Evolutionary conservation across 37 sponge, comb jelly and placozoan species (phyloP), one percentile per base, ranked within the genome.

Genomic region (Beroe ovata): DNA sequence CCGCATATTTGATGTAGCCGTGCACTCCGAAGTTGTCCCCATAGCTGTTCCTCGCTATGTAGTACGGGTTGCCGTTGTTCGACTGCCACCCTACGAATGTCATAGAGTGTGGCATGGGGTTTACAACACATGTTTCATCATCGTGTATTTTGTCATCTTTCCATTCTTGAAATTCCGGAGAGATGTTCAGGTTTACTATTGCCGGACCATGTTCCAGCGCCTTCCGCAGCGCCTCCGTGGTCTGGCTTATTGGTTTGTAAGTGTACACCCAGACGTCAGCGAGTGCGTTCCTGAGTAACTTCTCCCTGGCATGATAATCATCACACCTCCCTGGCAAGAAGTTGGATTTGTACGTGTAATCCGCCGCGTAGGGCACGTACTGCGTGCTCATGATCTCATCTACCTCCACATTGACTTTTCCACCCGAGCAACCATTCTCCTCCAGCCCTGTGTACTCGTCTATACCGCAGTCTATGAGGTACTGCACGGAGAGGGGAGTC

Each of bases 241-340:
- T 47, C 54, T 6, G 54, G 11, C 54, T 47, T 6, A 47, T 47
- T 1, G 54, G 84, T n/a, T 28, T 42, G 84, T 77, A 77, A 26
- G 26, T 41, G n/a, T 32, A 77, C 54, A 77, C 54, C 84, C 84
- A 77, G 28, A 77, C 54, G 38, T 77, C 84, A 22, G 84, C 42
- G 4, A 77, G 84, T n/a, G 84, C 84, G 28, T 77, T 77, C 84
- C 84, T 77, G 54, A 62, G 63, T 3, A 25, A 16, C 21, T 62
- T 62, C 22, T 62, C 63, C 29, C 29, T 25, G 29, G 63, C 63
- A 4, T 25, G 28, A 23, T 62, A 62, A 3, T 62, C 21, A 62
- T 20, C 63, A 25, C 63, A 62, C 28, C 29, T 14, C 22, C 29
- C 63, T 23, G 63, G 6, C 54, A 47, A 16, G 54, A 47, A 47